Evolutionary conservation across 2,888 invertebrate species (phyloP), one percentile per base, ranked within the genome.

Genomic region (Dugesia japonica): DNA sequence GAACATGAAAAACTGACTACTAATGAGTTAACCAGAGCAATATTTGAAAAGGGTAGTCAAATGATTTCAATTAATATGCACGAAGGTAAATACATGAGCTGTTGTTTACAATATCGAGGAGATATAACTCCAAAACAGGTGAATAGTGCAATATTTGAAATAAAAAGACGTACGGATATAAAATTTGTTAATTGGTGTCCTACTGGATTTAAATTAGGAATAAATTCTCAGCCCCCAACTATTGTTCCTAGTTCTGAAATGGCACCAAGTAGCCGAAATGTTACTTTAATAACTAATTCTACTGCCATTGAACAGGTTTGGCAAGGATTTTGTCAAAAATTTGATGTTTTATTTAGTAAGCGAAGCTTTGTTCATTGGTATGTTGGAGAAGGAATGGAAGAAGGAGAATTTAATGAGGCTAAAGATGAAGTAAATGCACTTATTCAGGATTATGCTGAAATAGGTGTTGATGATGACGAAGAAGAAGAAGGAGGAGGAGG

Each of bases 101-200:
- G 80, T 74, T 80, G 80, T 75, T 71, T 80, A 28, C 77, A 80
- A 26, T 80, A 80, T 75, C 78, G 80, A 42, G 80, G 80, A 31
- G 80, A 80, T 76, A 80, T 80, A 0, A 78, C 79, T 17, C 81
- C 81, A 72, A 81, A 81, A 78, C 81, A 81, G 76, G 81, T 81
- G 79, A 81, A 82, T 79, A 81, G 82, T 23, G 81, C 83, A 78
- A 82, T 83, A 71, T 81, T 82, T 27, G 90, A 91, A 83, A 93
- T 94, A 87, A 94, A 94, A 87, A 92, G 92, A 81, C 93, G 92
- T 88, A 89, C 88, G 79, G 85, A 87, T 13, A 89, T 91, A 79
- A 87, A 87, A 81, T 92, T 92, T 82, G 91, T 91, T 0, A 88
- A 89, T 79, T 91, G 91, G 91, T 89, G 89, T 80, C 90, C 90